A percentile compares a stretch with the other conserved stretches of the same genome.
phyloP scores from a whole-genome alignment of 2,113 vertebrate genomes.

The Meles meles region DNA sequence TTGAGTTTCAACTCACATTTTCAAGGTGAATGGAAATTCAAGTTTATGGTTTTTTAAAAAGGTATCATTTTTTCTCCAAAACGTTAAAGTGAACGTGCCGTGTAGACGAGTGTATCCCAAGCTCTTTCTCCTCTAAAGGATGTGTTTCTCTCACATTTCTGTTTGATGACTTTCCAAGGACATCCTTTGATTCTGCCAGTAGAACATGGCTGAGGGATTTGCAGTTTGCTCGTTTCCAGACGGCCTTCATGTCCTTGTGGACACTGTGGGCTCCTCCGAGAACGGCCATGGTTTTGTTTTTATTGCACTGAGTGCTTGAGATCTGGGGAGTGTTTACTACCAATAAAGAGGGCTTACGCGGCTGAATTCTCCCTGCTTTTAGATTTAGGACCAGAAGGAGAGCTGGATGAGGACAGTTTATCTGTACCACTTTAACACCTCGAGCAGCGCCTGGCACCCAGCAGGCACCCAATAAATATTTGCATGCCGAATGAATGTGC shows the following conservation, averaged over 20 bases:
- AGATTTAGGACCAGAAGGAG: not conserved
- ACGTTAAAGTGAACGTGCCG: not conserved
- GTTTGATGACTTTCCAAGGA: not conserved
- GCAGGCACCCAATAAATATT: not conserved
- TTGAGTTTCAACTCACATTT: slow-evolving; percentile 15
- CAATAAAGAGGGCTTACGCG: not conserved
- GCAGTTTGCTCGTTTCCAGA: not conserved
- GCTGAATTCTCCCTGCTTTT: not conserved
- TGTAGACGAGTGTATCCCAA: not conserved
- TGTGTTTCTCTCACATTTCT: not conserved
- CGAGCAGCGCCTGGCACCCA: not conserved
- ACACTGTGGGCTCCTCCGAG: not conserved
- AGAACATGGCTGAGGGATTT: not conserved
- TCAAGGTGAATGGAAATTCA: slow-evolving; percentile 11
- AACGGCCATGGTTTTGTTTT: not conserved
- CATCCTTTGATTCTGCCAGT: not conserved
- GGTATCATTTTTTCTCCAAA: not conserved
- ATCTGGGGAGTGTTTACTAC: not conserved
- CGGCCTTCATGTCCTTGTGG: not conserved
- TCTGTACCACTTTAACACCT: not conserved
- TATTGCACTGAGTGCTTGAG: not conserved
- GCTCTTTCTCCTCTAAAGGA: not conserved
- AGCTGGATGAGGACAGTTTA: not conserved
- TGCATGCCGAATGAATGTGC: too few species aligned
- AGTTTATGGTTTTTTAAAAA: slow-evolving; percentile 2